phyloP scores from a whole-genome alignment of 2,113 vertebrate species.

The Serilophus lunatus region DNA sequence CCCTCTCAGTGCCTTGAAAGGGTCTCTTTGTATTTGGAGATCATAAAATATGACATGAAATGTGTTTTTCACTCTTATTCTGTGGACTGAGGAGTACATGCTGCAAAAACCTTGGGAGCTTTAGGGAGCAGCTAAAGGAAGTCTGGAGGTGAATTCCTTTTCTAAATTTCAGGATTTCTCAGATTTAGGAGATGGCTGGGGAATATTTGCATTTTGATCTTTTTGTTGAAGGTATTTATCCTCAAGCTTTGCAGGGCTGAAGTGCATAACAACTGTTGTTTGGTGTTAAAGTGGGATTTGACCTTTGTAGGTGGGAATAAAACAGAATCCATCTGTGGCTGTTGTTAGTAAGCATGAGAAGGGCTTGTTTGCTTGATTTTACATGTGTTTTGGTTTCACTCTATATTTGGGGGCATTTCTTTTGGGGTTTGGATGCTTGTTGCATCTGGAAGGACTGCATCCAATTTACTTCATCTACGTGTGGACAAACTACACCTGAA shows the following conservation, averaged over 20 bases:
- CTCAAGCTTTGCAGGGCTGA: background rate
- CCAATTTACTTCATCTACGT: background rate
- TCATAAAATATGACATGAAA: background rate
- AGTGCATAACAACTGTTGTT: rapidly evolving
- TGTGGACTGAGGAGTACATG: rapidly evolving
- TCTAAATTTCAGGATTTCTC: background rate
- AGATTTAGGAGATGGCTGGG: background rate
- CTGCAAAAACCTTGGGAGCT: background rate
- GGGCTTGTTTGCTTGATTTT: background rate
- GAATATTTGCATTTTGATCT: background rate
- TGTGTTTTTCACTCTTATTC: background rate
- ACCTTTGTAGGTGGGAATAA: background rate
- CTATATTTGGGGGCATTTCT: background rate
- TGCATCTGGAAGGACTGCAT: background rate
- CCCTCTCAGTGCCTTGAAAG: background rate
- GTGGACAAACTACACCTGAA: background rate
- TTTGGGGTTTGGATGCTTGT: background rate
- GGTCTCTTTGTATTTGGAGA: background rate
- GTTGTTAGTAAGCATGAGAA: background rate
- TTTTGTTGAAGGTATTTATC: background rate
- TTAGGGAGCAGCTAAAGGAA: background rate
- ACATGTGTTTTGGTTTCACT: background rate
- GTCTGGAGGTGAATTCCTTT: background rate
- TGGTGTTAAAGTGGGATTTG: background rate
- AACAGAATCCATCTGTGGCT: background rate